Evolutionary conservation across 2,888 invertebrate species (phyloP), one percentile per base, ranked within the genome.

Genomic region (Drymonia ruficornis): DNA sequence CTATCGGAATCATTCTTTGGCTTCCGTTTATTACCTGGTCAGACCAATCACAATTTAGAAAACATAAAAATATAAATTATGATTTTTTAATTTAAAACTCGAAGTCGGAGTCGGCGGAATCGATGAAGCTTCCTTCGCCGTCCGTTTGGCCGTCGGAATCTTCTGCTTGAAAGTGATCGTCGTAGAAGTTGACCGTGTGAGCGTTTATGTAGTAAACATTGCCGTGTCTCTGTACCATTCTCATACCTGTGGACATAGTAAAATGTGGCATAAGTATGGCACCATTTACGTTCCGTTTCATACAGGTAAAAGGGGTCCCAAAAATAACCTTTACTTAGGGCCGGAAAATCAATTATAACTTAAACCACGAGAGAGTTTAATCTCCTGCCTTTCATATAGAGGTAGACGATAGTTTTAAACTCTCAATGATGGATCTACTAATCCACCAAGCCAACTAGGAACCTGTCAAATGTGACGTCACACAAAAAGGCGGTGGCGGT

Each of bases 91-190:
- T 51, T 78, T 78, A 89, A 67, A 91, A 91, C 52, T 93, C 92
- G 55, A 91, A 92, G 74, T 93, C 93, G 63, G 74, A 85, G 66
- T 93, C 93, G 52, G 87, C 90, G 62, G 87, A 88, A 23, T 23
- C 23, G 23, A 23, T 23, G 4, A 6, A 4, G 23, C 7, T 7
- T 23, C 23, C 7, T 23, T 23, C 23, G 7, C 23, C 23, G 23
- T 23, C 23, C 23, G 23, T n/a, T n/a, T n/a, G n/a, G 0, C 85
- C 89, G 54, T 91, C 89, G 0, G 86, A 87, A 66, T 88, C 89
- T 49, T 86, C 85, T 0, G 84, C 83, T 67, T 83, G 76, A 60
- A 83, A 84, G 55, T 82, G 84, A 61, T 86, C 84, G 63, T 88
- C 89, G 76, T 86, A 83, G 70, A 91, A 89, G 63, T 89, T 87